A percentile compares a stretch with the other conserved stretches of the same genome.
Evolutionary conservation across 1,140 invertebrate species (phyloP).

Genomic region (Chironomus tepperi): DNA sequence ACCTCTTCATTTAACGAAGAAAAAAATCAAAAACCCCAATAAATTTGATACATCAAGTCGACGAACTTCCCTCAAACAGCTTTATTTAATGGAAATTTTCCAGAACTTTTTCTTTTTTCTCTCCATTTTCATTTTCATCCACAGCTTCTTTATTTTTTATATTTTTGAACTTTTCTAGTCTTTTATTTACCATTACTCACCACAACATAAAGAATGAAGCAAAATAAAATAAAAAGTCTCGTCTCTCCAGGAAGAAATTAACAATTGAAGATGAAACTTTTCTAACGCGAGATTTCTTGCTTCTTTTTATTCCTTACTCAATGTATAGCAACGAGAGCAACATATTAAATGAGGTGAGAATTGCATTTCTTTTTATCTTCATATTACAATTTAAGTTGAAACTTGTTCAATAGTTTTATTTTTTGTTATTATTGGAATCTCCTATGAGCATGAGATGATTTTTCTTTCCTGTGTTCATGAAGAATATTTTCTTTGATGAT

Average conservation of each 20-base stretch:
- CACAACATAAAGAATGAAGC: neutral
- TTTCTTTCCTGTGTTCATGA: too few relatives aligned
- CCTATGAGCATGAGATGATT: too few relatives aligned
- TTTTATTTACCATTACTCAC: neutral
- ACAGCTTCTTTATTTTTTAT: neutral
- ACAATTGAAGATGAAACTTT: neutral
- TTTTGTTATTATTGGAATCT: too few relatives aligned
- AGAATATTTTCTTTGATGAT: too few relatives aligned
- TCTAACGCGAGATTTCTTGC: neutral
- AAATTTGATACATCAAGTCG: too few relatives aligned
- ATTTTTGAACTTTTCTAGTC: neutral
- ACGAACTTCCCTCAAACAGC: too few relatives aligned
- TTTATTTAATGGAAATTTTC: neutral
- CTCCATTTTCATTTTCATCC: neutral
- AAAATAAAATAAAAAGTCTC: neutral
- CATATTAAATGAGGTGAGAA: constrained; percentile 8
- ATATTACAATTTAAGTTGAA: too few relatives aligned
- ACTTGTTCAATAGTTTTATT: too few relatives aligned
- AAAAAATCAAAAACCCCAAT: too few relatives aligned
- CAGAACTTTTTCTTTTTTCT: neutral
- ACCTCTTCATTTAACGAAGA: too few relatives aligned
- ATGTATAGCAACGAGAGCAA: neutral
- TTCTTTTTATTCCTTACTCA: neutral
- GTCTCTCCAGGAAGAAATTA: neutral
- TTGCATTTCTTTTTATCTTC: neutral